phyloP scores from a whole-genome alignment of 2,888 invertebrate species.

The Drosophila kuntzei region DNA sequence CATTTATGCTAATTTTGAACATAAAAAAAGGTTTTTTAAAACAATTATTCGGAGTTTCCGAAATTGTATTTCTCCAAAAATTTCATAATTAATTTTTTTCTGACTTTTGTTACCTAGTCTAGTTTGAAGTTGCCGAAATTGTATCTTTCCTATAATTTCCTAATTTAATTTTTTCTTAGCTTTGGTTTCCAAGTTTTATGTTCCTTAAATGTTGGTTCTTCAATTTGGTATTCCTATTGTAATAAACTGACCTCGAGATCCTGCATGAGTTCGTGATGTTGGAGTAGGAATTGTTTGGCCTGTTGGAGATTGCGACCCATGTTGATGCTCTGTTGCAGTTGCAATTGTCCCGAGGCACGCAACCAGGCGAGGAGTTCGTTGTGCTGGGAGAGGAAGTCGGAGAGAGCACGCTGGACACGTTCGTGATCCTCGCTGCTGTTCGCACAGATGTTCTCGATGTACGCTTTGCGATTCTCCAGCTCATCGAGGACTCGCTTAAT shows the following conservation, averaged over 20 bases:
- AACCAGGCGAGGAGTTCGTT: conserved; percentile 91
- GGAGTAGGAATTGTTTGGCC: conserved; percentile 90
- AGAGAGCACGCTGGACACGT: conserved; percentile 89
- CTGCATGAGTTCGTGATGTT: conserved; percentile 90
- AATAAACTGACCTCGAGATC: conserved; percentile 88
- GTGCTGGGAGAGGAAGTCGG: conserved; percentile 89
- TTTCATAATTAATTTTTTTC: too few relatives aligned
- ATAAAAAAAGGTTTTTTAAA: too few relatives aligned
- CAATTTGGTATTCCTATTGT: too few relatives aligned
- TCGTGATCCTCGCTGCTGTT: conserved; percentile 90
- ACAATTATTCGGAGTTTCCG: too few relatives aligned
- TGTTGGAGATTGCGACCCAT: conserved; percentile 90
- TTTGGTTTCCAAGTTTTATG: too few relatives aligned
- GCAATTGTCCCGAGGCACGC: conserved; percentile 90
- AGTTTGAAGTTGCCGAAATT: too few relatives aligned
- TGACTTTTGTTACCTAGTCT: too few relatives aligned
- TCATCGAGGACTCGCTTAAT: conserved; percentile 89
- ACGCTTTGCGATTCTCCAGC: conserved; percentile 90
- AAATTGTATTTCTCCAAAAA: too few relatives aligned
- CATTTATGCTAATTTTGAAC: too few relatives aligned
- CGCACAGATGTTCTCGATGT: conserved; percentile 88
- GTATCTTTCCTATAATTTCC: too few relatives aligned
- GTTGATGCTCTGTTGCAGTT: conserved; percentile 90
- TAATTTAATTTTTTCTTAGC: too few relatives aligned
- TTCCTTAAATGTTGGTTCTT: too few relatives aligned